A percentile compares a stretch with the other conserved stretches of the same genome.
Conservation (phyloP, 2,888 invertebrate species). For the Odontocolon sp. region DNA sequence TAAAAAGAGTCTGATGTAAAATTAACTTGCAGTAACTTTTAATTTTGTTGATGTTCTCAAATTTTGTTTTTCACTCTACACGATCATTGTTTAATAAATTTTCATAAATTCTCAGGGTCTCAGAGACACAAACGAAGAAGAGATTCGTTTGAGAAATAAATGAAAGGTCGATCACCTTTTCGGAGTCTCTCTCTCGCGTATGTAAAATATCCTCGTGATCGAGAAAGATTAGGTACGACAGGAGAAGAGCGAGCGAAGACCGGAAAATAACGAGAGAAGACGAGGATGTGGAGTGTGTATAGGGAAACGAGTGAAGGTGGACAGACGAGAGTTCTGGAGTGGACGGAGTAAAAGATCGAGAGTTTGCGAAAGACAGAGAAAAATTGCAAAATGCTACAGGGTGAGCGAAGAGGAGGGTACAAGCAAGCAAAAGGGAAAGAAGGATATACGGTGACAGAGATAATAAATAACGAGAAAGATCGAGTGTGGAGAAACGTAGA, state of each 20-base stretch:
- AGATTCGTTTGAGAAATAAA: not conserved
- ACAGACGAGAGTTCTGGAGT: not conserved
- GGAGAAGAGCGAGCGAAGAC: slow-evolving; percentile 25
- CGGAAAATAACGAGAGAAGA: slow-evolving; percentile 42
- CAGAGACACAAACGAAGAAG: not conserved
- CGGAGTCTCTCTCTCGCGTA: slow-evolving; percentile 18
- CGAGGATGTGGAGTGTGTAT: slow-evolving; percentile 7
- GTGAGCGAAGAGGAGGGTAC: too few relatives aligned
- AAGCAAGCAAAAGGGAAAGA: slow-evolving; percentile 53
- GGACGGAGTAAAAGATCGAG: not conserved
- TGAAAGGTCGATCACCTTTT: slow-evolving; percentile 46
- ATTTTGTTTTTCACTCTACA: too few relatives aligned
- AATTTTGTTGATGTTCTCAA: too few relatives aligned
- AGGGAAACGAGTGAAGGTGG: slow-evolving; percentile 18
- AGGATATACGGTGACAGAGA: slow-evolving; percentile 57
- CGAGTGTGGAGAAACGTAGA: slow-evolving; percentile 39
- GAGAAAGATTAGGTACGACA: slow-evolving; percentile 35
- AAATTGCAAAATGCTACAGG: slow-evolving; percentile 51
- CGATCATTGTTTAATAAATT: too few relatives aligned
- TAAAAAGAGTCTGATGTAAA: too few relatives aligned
- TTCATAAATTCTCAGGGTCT: too few relatives aligned
- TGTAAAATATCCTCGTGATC: slow-evolving; percentile 31
- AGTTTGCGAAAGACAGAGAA: slow-evolving; percentile 51
- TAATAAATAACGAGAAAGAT: slow-evolving; percentile 60
- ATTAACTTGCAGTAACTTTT: too few relatives aligned